Base-by-base conservation (phyloP, 2,888 invertebrate species). In the Limnephilus auricula region DNA sequence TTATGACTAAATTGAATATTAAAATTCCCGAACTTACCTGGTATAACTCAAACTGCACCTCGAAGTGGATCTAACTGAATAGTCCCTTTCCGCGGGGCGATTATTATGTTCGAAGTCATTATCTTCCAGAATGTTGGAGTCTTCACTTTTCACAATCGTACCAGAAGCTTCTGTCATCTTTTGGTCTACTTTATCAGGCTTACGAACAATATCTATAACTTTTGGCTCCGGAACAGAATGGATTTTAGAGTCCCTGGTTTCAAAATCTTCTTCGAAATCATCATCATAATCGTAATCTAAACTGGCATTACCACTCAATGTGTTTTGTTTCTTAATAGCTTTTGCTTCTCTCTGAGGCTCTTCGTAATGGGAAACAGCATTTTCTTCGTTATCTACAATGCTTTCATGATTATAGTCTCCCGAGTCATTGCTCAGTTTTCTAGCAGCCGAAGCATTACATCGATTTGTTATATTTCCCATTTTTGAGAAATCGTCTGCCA, bases 401-500 rank as follows among this genome's bases (percentile, higher is more conserved):
- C 91, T 89, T 34, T 93, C 95, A n/a, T 65, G 34, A 37, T 91
- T 37, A 40, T 65, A 91, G 25, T 94, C 93, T 9, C 94, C 95
- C 0, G 94, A 94, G 25, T 95, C 95, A 92, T 94, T 94, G 79
- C 95, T 95, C 0, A 95, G 94, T 93, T 95, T 95, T 2, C 94
- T 95, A 92, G 95, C 95, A 0, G 95, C 94, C 25, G 37, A 79
- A 15, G 32, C 37, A 79, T 88, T 92, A 93, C 96, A 96, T 45
- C 95, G 95, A 93, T 95, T 95, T 0, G 95, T 95, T 86, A 96
- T 95, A 92, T 96, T 96, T 34, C 96, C 96, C 96, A 96, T 96
- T 93, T 95, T 95, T 9, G 95, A 94, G 2, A 96, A 93, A n/a
- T 95, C 94, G 92, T 95, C 95, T 6, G 95, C 95, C 12, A 96